These are phyloP conservation scores for Parauchenoglanis ngamensis DNA, from an alignment of 2,797 vertebrate species.

Conservation along the genomic window DNA sequence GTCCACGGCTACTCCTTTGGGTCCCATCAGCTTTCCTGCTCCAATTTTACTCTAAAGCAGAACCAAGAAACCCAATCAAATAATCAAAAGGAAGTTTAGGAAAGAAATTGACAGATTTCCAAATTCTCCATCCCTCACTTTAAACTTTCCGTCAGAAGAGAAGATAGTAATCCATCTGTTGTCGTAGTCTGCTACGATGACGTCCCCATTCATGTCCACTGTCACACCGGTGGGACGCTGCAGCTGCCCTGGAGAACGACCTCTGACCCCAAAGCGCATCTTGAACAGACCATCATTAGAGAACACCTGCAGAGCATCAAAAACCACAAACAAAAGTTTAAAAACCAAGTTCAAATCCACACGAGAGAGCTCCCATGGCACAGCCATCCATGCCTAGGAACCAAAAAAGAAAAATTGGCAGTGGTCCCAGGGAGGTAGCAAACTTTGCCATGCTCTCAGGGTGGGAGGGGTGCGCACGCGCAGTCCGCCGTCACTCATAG, in stretches of 20 bases:
- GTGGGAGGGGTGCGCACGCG: neutral
- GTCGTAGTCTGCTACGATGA: constrained; percentile 95
- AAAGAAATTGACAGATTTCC: neutral
- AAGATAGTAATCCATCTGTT: constrained; percentile 98
- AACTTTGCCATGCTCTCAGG: neutral
- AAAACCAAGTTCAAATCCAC: neutral
- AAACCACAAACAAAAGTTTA: neutral
- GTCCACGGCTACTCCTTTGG: constrained; percentile 92
- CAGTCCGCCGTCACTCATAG: neutral
- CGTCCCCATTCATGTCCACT: constrained; percentile 90
- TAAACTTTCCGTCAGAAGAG: constrained; percentile 94
- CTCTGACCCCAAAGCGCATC: constrained; percentile 91
- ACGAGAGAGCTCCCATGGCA: neutral
- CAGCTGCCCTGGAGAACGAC: constrained; percentile 91
- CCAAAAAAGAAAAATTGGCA: neutral
- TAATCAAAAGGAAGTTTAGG: accelerated
- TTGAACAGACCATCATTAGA: constrained; percentile 95
- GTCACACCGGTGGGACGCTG: constrained; percentile 93
- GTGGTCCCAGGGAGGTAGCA: neutral
- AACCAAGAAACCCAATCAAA: neutral
- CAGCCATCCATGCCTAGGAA: neutral
- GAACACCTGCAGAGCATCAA: constrained; percentile 78
- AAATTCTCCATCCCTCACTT: constrained; percentile 71
- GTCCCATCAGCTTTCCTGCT: constrained; percentile 91
- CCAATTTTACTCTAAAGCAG: constrained; percentile 88